Evolutionary conservation across 1,140 invertebrate species (phyloP), one percentile per base, ranked within the genome.

Genomic region (Helicoverpa zea): DNA sequence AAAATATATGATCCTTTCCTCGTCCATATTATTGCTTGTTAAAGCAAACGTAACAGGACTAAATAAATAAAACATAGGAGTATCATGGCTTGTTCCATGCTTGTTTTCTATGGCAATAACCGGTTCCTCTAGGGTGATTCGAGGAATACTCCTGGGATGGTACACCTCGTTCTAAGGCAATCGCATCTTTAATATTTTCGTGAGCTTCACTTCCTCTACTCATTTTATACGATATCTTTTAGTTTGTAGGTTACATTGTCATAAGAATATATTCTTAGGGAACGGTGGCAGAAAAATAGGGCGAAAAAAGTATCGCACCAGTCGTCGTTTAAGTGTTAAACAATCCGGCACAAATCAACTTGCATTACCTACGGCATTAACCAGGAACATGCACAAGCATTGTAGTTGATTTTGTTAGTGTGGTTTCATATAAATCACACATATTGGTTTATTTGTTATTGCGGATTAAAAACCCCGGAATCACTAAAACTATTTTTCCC

Each of bases 31-130:
- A 61, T 30, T 61, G 43, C 64, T 68, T 68, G 64, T 68, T 68
- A 68, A 30, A 12, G 29, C 23, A 14, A 59, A 59, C 16, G n/a
- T 66, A 49, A 16, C n/a, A 68, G 64, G 16, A 29, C 10, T 61
- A 29, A 35, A 49, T 18, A 43, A 68, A 68, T 68, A 68, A 68
- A 68, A 68, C 49, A 68, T 68, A 66, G 47, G n/a, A 66, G 35
- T 43, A 68, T 43, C 43, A 13, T 30, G 58, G 13, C 23, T 49
- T 5, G 12, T 12, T 43, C 43, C 5, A 23, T 68, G 16, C 43
- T 47, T 68, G 64, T 49, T 68, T 68, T 43, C 16, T 68, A 43
- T 68, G 43, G 43, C 18, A 68, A 49, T 68, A 68, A 68, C 64
- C 64, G 4, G 64, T 66, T 66, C 23, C 64, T 43, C 16, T 49